phyloP scores from a whole-genome alignment of 2,797 vertebrate genomes.

The Lutjanus campechanus region DNA sequence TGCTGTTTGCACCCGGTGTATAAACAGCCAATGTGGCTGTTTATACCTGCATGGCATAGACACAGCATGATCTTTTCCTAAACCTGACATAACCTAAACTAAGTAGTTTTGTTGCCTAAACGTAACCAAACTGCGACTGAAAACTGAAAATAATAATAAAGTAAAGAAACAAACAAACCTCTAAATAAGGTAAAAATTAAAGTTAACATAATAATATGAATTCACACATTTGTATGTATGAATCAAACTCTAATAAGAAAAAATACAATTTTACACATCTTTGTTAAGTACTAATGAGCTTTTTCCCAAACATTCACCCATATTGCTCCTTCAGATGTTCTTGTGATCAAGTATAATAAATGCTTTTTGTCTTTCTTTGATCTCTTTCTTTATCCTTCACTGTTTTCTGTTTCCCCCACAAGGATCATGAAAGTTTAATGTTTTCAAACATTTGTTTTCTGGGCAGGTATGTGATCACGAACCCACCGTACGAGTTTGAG shows the following conservation, averaged over 20 bases:
- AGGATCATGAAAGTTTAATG: background rate
- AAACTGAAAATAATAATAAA: no score
- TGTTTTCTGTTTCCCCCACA: background rate
- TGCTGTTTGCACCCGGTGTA: no score
- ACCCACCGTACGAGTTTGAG: conserved; percentile 98
- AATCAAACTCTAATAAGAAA: background rate
- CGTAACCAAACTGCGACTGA: no score
- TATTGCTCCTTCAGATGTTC: background rate
- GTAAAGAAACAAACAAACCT: no score
- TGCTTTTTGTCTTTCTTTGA: background rate
- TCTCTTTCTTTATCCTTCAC: background rate
- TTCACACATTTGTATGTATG: background rate
- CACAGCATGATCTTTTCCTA: no score
- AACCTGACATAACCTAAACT: no score
- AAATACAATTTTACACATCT: background rate
- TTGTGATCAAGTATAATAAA: background rate
- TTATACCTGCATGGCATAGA: no score
- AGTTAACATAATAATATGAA: background rate
- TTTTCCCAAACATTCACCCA: background rate
- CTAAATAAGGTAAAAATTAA: no score
- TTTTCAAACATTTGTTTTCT: conserved; percentile 11
- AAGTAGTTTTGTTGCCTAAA: no score
- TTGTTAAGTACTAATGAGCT: background rate
- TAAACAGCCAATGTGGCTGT: no score
- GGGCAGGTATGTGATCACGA: conserved; percentile 97